A percentile compares a stretch with the other conserved stretches of the same genome.
phyloP scores from a whole-genome alignment of 2,113 vertebrate genomes.

The Rattus norvegicus region GRCr8 NC_086024.1:135009001-135009500 shows the following conservation, averaged over 20 bases:
- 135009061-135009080: background rate
- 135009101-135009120: rapidly evolving
- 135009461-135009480: background rate
- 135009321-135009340: slow-evolving; percentile 5
- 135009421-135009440: background rate
- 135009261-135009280: background rate
- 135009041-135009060: background rate
- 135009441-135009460: background rate
- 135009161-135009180: background rate
- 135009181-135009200: background rate
- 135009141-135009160: background rate
- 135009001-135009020: background rate
- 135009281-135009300: background rate
- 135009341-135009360: slow-evolving; percentile 48
- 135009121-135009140: background rate
- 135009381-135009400: slow-evolving; percentile 19
- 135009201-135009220: background rate
- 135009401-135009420: slow-evolving; percentile 17
- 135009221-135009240: background rate
- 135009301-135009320: background rate
- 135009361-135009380: background rate
- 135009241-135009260: background rate
- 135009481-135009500: slow-evolving; percentile 49
- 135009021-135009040: background rate
- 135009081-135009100: background rate